These are phyloP conservation scores for Chloroclysta siterata DNA, from an alignment of 2,888 invertebrate species.

Conservation along the genomic window DNA sequence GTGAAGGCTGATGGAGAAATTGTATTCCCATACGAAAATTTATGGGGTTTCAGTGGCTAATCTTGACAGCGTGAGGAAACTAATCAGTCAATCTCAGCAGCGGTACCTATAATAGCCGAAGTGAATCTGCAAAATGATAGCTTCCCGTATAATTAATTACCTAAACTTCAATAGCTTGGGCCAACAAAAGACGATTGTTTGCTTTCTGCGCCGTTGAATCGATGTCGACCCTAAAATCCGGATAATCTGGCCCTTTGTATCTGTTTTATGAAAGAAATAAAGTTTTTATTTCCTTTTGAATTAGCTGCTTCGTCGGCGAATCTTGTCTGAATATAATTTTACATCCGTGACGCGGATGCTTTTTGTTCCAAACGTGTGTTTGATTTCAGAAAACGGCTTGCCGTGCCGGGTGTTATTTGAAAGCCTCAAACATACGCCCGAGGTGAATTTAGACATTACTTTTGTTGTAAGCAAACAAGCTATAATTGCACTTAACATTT, in stretches of 20 bases:
- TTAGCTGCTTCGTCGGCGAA: conserved; percentile 53
- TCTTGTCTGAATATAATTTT: conserved; percentile 44
- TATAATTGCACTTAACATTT: neutral
- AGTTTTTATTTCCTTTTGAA: conserved; percentile 73
- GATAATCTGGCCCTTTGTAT: conserved; percentile 79
- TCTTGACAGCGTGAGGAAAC: conserved; percentile 48
- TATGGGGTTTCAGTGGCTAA: conserved; percentile 38
- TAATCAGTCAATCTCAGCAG: conserved; percentile 68
- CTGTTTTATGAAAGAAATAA: conserved; percentile 76
- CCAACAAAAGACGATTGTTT: conserved; percentile 81
- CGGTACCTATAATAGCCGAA: conserved; percentile 55
- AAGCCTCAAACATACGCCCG: neutral
- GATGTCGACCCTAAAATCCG: conserved; percentile 75
- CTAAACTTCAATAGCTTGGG: conserved; percentile 73
- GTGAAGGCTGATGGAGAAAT: too few species aligned
- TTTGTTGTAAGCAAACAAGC: neutral
- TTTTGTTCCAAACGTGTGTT: conserved; percentile 33
- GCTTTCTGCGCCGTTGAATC: conserved; percentile 75
- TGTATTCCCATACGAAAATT: conserved; percentile 29
- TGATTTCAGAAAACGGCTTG: conserved; percentile 19
- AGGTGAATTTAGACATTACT: neutral
- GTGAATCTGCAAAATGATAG: conserved; percentile 76
- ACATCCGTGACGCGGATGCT: conserved; percentile 39
- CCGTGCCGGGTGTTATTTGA: neutral
- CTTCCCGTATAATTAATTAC: conserved; percentile 77